Conservation (phyloP, 2,797 vertebrate genomes). For the Galago senegalensis region DNA sequence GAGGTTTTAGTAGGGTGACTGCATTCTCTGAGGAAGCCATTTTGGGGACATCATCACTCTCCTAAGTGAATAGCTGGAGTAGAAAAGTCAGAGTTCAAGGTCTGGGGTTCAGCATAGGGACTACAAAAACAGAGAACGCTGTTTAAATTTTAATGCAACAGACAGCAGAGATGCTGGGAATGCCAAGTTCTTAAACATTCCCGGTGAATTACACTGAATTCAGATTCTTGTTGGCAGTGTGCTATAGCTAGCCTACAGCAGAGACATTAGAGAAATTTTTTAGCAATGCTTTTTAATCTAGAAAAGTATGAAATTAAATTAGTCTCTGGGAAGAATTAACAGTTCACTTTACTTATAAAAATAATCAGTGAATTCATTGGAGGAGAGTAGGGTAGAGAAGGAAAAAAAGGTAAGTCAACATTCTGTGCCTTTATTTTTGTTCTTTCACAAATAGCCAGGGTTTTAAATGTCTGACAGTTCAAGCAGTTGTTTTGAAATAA, state of each 20-base stretch:
- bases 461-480: background rate
- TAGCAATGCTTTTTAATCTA: conserved; percentile 55
- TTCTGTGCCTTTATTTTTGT: background rate
- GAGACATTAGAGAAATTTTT: conserved; percentile 53
- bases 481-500: background rate
- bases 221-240: conserved; percentile 26
- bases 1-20: background rate
- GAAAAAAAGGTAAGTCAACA: background rate
- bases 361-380: background rate
- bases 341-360: background rate
- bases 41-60: background rate
- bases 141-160: background rate
- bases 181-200: conserved; percentile 44
- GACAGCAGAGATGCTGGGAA: background rate
- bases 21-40: background rate
- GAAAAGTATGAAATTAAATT: conserved; percentile 48
- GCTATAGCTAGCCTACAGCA: background rate
- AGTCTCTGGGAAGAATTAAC: background rate
- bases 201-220: conserved; percentile 1
- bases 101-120: background rate
- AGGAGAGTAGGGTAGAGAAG: background rate
- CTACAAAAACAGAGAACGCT: background rate
- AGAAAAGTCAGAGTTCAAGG: background rate
- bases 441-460: background rate
- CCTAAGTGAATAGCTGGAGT: background rate